Base-by-base conservation (phyloP, 2,888 invertebrate species). In the Anthophora plumipes region DNA sequence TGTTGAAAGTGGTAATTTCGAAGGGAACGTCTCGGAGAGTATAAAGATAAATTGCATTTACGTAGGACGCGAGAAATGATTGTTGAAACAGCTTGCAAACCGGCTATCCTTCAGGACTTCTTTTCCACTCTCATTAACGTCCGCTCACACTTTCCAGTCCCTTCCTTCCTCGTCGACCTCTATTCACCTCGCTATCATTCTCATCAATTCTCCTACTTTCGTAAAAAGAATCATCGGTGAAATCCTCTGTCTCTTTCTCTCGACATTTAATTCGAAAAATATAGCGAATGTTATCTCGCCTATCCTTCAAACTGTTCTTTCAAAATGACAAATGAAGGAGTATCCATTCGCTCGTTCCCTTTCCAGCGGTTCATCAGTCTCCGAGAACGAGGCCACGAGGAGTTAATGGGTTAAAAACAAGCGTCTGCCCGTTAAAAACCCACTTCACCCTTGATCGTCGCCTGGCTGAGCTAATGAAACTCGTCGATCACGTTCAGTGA, bases 401-500 rank as follows among this genome's bases (percentile, higher is more conserved):
- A 25, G 43, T 43, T 68, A 78, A 77, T 37, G 67, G 78, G 64
- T 77, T 64, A 69, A 69, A 77, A 69, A 64, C 78, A 59, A 37
- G 57, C 17, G 11, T 14, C 6, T 1, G 9, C 20, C 14, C 69
- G 55, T 46, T 52, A 61, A 61, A 55, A 68, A 61, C 37, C 70
- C 54, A 46, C 41, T 22, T 64, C 61, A 22, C 20, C 50, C 50
- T 68, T 68, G 73, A 76, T 80, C 67, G 69, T 50, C 54, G 48
- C 50, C 54, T n/a, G 57, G 17, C 48, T 31, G 20, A 48, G 41
- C 72, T 82, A 77, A 81, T 81, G 82, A 81, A 76, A 81, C 82
- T 76, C 81, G 72, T 82, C 68, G 72, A 67, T 81, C 82, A 82
- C 82, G 82, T 77, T 66, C 75, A 72, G 64, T 55, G 82, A 73